Percentiles rank a stretch among this genome's conserved stretches.
Evolutionary conservation across 1,140 invertebrate genomes (phyloP).

Genomic region (Nebria ingens): DNA sequence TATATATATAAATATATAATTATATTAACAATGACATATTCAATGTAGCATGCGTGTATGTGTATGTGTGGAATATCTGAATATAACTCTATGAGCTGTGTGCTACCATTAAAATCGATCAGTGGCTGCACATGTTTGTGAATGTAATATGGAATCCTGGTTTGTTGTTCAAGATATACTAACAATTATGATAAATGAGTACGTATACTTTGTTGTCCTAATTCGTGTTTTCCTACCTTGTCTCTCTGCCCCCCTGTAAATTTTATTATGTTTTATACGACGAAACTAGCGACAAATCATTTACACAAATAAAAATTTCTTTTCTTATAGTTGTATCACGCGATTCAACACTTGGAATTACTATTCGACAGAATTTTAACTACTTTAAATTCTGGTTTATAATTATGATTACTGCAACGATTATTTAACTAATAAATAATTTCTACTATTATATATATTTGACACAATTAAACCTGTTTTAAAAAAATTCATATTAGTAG

Average conservation of each 20-base stretch:
- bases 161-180: slow-evolving; percentile 7
- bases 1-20: neutral
- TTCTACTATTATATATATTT: too few species aligned
- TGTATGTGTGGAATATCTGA: slow-evolving; percentile 7
- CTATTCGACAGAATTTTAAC: too few species aligned
- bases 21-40: slow-evolving; percentile 1
- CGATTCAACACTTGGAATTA: too few species aligned
- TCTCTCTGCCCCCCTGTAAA: slow-evolving; percentile 1
- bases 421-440: too few species aligned
- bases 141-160: slow-evolving; percentile 8
- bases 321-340: too few species aligned
- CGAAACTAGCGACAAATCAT: too few species aligned
- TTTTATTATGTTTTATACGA: neutral
- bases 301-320: too few species aligned
- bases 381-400: too few species aligned
- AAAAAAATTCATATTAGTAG: too few species aligned
- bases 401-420: too few species aligned
- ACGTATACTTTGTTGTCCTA: slow-evolving; percentile 3
- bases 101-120: slow-evolving; percentile 5
- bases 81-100: neutral
- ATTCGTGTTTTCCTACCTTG: slow-evolving; percentile 6
- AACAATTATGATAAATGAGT: neutral
- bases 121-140: slow-evolving; percentile 8
- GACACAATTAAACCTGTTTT: too few species aligned
- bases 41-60: slow-evolving; percentile 4